Evolutionary conservation across 1,140 invertebrate species (phyloP), one percentile per base, ranked within the genome.

Genomic region (Pseudomyrmex sp.): DNA sequence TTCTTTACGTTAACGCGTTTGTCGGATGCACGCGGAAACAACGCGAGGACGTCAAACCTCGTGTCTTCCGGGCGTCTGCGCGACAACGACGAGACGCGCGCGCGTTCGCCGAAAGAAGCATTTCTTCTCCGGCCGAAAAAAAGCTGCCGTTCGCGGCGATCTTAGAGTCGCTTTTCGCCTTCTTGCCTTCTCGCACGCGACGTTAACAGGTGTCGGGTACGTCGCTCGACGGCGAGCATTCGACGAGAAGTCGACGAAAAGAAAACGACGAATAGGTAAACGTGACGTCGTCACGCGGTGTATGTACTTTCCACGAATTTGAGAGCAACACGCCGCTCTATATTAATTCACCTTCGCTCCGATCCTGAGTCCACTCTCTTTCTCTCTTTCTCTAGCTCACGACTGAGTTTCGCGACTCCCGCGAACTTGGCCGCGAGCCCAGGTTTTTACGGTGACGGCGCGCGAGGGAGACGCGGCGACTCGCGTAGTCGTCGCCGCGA

Each of bases 401-500:
- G 35, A 3, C 0, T 35, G 35, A 35, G 35, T 35, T 35, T 65
- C 48, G 20, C n/a, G 66, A 59, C 48, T 58, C 69, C 46, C 46
- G 12, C 56, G 50, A 79, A 79, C 68, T 79, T 84, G 50, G 82
- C 61, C 58, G 20, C 72, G 15, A 48, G 56, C 68, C 12, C 20
- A 35, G 5, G 48, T 68, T 77, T 70, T 80, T 69, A 44, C 58
- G 23, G 8, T 65, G 52, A 65, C 48, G 48, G 26, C 63, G 54
- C 76, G 52, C 54, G 35, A 61, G 65, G 61, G 69, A 77, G 50
- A 65, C 66, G 69, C 52, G 13, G 63, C 59, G 68, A 63, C 76
- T 75, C 83, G 76, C 82, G 82, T 79, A 66, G 75, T 35, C 2
- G 59, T 65, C 72, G 50, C 2, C 50, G 9, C 50, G 86, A 90